Conservation (phyloP, 2,888 invertebrate genomes). For the Charanyca ferruginea region DNA sequence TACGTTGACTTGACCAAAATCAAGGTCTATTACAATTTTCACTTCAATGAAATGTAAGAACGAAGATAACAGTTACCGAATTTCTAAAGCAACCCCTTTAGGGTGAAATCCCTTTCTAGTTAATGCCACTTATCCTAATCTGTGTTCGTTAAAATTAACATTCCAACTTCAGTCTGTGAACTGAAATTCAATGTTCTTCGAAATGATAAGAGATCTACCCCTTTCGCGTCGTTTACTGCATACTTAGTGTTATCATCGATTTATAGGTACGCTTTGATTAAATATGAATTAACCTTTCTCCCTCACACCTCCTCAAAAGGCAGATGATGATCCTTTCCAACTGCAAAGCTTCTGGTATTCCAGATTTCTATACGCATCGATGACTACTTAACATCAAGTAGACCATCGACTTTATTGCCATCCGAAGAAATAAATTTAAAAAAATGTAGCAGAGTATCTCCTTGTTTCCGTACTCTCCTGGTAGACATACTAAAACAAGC, state of each 20-base stretch:
- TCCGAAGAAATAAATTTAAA: too few relatives aligned
- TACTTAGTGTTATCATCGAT: background rate
- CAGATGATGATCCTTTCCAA: too few relatives aligned
- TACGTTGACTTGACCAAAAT: background rate
- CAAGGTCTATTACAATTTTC: background rate
- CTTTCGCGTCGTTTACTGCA: background rate
- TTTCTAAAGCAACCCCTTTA: background rate
- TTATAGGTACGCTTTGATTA: background rate
- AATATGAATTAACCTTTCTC: too few relatives aligned
- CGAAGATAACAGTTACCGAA: constrained; percentile 3
- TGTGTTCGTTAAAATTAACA: constrained; percentile 6
- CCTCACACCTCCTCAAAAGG: too few relatives aligned
- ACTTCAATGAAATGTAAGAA: background rate
- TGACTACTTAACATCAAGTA: too few relatives aligned
- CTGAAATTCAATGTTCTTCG: background rate
- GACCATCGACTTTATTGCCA: too few relatives aligned
- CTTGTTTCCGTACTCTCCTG: too few relatives aligned
- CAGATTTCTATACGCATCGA: too few relatives aligned
- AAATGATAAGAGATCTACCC: background rate
- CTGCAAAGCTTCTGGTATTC: too few relatives aligned
- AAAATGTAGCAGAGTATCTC: too few relatives aligned
- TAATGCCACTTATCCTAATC: constrained; percentile 1
- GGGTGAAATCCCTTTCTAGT: background rate
- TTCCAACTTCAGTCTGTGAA: background rate
- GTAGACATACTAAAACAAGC: too few relatives aligned